Conservation (phyloP, 1,140 invertebrate genomes). For the Trinorchestia longiramus region DNA sequence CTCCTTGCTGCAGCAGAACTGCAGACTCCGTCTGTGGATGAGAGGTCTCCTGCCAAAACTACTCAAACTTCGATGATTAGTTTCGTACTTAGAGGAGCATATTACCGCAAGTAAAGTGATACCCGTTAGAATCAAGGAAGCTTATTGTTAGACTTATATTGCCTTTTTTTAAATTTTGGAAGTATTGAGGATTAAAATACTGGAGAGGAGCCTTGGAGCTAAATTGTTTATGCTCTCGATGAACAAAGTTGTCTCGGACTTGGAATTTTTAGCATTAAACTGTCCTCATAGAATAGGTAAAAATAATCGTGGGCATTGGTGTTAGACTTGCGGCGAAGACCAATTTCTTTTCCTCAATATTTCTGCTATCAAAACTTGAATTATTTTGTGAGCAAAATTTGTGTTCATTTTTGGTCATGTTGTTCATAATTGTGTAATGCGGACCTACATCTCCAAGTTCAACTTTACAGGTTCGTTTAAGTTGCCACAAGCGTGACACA, state of each 20-base stretch:
- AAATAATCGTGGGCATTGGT: background rate
- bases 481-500: too few relatives aligned
- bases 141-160: background rate
- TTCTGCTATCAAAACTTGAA: background rate
- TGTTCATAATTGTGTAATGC: background rate
- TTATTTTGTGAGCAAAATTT: background rate
- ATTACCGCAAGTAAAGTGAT: background rate
- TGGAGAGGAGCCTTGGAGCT: background rate
- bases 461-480: too few relatives aligned
- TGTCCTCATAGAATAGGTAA: background rate
- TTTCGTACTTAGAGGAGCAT: conserved; percentile 5
- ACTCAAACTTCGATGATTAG: conserved; percentile 20
- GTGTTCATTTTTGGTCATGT: background rate
- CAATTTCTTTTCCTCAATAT: background rate
- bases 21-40: background rate
- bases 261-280: background rate
- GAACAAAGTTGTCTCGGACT: background rate
- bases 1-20: background rate
- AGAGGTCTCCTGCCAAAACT: background rate
- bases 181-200: background rate
- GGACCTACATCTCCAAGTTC: too few relatives aligned
- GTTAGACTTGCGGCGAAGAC: background rate
- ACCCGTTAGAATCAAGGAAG: background rate
- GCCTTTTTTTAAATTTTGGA: background rate
- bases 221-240: background rate